These are phyloP conservation scores for Oryzias javanicus DNA, from an alignment of 2,113 vertebrate genomes.

Conservation along the genomic window DNA sequence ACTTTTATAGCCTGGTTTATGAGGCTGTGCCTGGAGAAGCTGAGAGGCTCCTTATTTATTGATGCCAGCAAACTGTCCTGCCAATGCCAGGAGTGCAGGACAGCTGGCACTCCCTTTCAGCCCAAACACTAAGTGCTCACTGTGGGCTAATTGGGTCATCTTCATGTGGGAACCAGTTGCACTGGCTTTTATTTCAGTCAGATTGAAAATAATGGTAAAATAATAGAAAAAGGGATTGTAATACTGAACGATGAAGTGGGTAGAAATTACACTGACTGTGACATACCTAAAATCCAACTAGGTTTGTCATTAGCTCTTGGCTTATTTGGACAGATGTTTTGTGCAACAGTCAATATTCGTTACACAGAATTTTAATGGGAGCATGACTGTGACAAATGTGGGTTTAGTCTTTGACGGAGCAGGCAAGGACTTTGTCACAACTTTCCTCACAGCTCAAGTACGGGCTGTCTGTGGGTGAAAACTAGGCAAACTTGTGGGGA, in stretches of 20 bases:
- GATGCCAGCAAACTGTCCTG: conserved; percentile 43
- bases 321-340: too few species aligned
- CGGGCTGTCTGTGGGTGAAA: too few species aligned
- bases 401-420: too few species aligned
- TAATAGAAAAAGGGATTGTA: background rate
- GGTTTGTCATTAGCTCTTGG: too few species aligned
- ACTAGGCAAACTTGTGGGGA: too few species aligned
- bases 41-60: conserved; percentile 43
- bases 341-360: too few species aligned
- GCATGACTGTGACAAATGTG: too few species aligned
- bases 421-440: too few species aligned
- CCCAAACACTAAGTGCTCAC: conserved; percentile 58
- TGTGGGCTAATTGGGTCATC: conserved; percentile 71
- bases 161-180: conserved; percentile 61
- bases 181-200: conserved; percentile 8
- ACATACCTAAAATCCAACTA: too few species aligned
- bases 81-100: conserved; percentile 59
- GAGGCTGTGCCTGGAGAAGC: conserved; percentile 17
- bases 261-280: background rate
- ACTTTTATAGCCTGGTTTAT: conserved; percentile 9
- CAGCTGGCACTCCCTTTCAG: conserved; percentile 69
- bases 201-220: background rate
- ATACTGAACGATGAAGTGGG: background rate
- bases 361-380: too few species aligned
- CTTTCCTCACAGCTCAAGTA: too few species aligned